Conservation (phyloP, 2,888 invertebrate genomes). For the Orthosia incerta region DNA sequence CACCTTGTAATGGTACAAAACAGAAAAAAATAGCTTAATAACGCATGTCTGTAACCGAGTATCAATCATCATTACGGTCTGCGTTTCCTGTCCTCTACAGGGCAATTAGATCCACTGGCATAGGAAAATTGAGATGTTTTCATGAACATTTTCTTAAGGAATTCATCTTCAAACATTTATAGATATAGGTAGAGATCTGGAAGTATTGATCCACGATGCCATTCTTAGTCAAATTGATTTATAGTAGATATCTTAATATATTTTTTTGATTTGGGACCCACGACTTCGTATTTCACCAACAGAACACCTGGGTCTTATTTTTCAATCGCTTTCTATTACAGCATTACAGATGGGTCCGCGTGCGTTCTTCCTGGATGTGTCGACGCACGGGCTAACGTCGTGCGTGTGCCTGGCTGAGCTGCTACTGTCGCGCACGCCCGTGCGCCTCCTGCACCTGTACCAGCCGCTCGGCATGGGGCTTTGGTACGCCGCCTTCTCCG, state of each 20-base stretch:
- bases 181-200: neutral
- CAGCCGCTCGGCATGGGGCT: constrained; percentile 93
- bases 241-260: neutral
- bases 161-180: neutral
- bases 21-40: neutral
- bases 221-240: neutral
- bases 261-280: neutral
- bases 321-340: constrained; percentile 7
- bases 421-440: constrained; percentile 92
- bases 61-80: constrained; percentile 16
- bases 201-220: neutral
- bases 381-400: constrained; percentile 92
- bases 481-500: constrained; percentile 93
- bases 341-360: constrained; percentile 49
- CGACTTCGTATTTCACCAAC: neutral
- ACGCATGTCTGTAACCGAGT: neutral
- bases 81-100: constrained; percentile 16
- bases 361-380: constrained; percentile 81
- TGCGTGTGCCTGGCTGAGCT: constrained; percentile 93
- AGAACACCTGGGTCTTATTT: neutral
- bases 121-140: constrained; percentile 13
- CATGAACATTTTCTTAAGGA: neutral
- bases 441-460: constrained; percentile 89
- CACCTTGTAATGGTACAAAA: constrained; percentile 12
- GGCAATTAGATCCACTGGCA: constrained; percentile 21